Evolutionary conservation across 2,888 invertebrate species (phyloP).

Genomic region (Lycocerus yunnanus): DNA sequence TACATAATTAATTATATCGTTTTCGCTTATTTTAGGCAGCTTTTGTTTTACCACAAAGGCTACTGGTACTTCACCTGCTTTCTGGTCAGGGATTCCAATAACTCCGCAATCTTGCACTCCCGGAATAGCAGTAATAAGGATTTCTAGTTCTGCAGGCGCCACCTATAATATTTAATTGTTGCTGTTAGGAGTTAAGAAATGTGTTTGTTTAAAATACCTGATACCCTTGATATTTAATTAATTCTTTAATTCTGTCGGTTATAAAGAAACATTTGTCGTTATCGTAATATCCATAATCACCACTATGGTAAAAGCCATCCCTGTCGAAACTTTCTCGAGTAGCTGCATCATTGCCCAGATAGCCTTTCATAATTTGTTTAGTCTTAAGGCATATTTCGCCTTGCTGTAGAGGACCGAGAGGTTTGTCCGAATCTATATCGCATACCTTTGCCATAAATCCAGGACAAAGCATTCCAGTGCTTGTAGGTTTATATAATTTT

Average conservation of each 20-base stretch:
- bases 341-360: constrained; percentile 68
- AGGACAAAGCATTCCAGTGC: constrained; percentile 65
- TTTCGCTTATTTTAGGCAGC: constrained; percentile 57
- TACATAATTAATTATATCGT: constrained; percentile 55
- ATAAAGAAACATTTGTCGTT: constrained; percentile 60
- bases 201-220: background rate
- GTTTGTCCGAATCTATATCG: constrained; percentile 63
- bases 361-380: constrained; percentile 68
- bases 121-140: constrained; percentile 71
- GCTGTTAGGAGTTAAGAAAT: background rate
- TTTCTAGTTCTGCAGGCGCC: constrained; percentile 87
- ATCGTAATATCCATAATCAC: constrained; percentile 82
- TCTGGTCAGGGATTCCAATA: constrained; percentile 75
- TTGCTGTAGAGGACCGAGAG: constrained; percentile 62
- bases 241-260: constrained; percentile 82
- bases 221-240: constrained; percentile 68
- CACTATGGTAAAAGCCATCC: constrained; percentile 76
- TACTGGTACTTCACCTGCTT: constrained; percentile 75
- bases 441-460: constrained; percentile 62
- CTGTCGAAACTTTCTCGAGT: constrained; percentile 66
- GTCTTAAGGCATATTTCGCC: constrained; percentile 86
- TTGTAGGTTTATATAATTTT: background rate
- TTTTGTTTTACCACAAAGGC: constrained; percentile 75
- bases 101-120: constrained; percentile 81
- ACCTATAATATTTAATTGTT: constrained; percentile 56